Evolutionary conservation across 2,113 vertebrate species (phyloP).

Genomic region (Brachyhypopomus occidentalis): DNA sequence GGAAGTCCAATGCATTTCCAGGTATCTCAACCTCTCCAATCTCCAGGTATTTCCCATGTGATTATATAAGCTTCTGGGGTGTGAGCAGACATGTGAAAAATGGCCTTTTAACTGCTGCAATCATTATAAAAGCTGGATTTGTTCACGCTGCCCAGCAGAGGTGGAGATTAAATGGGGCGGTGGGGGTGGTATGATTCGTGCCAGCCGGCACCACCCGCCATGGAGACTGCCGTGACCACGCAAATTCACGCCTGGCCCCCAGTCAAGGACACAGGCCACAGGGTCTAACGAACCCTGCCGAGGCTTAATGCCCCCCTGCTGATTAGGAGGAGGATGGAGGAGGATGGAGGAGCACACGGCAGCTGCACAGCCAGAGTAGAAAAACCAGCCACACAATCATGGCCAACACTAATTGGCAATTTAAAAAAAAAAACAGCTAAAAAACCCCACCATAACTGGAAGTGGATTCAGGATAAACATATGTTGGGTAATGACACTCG

Average conservation of each 20-base stretch:
- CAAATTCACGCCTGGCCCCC: not conserved
- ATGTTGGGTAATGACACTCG: constrained; percentile 38
- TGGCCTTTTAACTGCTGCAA: constrained; percentile 54
- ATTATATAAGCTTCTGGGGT: constrained; percentile 31
- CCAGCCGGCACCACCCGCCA: not conserved
- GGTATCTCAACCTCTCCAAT: constrained; percentile 23
- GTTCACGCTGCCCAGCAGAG: constrained; percentile 44
- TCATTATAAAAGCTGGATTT: constrained; percentile 59
- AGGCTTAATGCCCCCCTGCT: constrained; percentile 41
- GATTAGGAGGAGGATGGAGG: constrained; percentile 50
- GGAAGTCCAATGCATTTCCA: constrained; percentile 1
- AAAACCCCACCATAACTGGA: not conserved
- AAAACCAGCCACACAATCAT: constrained; percentile 21
- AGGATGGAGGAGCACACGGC: constrained; percentile 34
- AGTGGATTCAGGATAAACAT: constrained; percentile 37
- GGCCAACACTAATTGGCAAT: constrained; percentile 32
- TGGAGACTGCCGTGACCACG: constrained; percentile 44
- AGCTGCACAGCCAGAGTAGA: constrained; percentile 34
- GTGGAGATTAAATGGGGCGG: constrained; percentile 51
- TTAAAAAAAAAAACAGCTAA: constrained; percentile 2
- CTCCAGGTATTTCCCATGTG: constrained; percentile 52
- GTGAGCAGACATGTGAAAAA: constrained; percentile 53
- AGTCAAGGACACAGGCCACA: constrained; percentile 45
- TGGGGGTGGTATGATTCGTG: constrained; percentile 17
- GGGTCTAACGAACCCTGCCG: constrained; percentile 50